phyloP scores from a whole-genome alignment of 2,113 vertebrate genomes.

The Hydropotes inermis region DNA sequence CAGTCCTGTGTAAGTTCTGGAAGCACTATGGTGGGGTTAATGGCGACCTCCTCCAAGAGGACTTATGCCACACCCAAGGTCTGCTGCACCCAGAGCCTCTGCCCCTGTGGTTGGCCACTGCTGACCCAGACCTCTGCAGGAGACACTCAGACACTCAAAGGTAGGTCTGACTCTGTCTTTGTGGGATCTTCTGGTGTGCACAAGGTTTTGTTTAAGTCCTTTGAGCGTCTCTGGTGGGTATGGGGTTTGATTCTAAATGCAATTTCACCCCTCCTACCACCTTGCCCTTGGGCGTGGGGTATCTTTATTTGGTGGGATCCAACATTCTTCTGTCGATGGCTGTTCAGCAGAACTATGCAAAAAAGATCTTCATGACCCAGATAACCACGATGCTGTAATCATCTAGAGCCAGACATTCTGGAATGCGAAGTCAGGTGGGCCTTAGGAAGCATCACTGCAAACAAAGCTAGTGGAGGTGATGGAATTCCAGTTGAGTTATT shows the following conservation, averaged over 20 bases:
- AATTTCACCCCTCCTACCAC: not conserved
- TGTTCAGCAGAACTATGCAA: not conserved
- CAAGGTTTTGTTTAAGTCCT: not conserved
- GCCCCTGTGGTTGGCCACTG: accelerated
- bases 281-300: not conserved
- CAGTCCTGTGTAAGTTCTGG: not conserved
- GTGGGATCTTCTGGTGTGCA: not conserved
- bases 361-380: not conserved
- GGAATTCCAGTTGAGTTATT: not conserved
- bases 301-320: not conserved
- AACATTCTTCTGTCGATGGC: not conserved
- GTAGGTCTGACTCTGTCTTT: not conserved
- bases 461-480: not conserved
- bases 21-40: not conserved
- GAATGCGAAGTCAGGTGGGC: not conserved
- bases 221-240: not conserved
- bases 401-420: not conserved
- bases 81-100: not conserved
- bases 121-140: accelerated
- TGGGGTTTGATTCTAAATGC: not conserved
- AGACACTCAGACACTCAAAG: not conserved
- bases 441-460: not conserved
- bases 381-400: not conserved
- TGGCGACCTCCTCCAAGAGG: not conserved
- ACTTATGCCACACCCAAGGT: not conserved